A percentile compares a stretch with the other conserved stretches of the same genome.
Evolutionary conservation across 2,113 vertebrate genomes (phyloP).

Genomic region (Felis chaus): DNA sequence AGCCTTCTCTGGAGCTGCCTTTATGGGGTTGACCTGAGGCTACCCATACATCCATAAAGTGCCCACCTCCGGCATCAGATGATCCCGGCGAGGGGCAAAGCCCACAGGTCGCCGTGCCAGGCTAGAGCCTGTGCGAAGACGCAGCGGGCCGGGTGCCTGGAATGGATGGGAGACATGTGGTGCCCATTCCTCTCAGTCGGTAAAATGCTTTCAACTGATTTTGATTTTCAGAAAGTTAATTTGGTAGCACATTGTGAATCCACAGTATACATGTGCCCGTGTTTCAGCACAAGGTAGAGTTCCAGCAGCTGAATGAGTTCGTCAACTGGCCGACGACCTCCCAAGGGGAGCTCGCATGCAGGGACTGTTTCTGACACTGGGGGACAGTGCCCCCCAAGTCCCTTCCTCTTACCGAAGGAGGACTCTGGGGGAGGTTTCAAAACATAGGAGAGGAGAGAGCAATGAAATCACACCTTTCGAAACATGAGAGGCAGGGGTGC

Average conservation of each 20-base stretch:
- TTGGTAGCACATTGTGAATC: background rate
- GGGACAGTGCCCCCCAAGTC: background rate
- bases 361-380: background rate
- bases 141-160: background rate
- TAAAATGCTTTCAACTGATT: slow-evolving; percentile 31
- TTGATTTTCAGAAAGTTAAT: slow-evolving; percentile 62
- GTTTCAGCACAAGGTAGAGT: slow-evolving; percentile 56
- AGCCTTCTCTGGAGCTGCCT: background rate
- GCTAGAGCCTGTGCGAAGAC: background rate
- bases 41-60: background rate
- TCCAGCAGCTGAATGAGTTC: slow-evolving; percentile 48
- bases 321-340: slow-evolving; percentile 50
- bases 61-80: background rate
- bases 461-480: background rate
- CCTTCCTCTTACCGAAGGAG: slow-evolving; percentile 25
- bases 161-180: background rate
- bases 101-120: background rate
- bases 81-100: background rate
- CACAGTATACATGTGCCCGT: background rate
- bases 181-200: background rate
- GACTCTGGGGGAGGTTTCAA: slow-evolving; percentile 32
- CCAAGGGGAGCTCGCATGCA: background rate
- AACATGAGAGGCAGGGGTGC: background rate
- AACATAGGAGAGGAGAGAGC: background rate
- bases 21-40: background rate